phyloP scores from a whole-genome alignment of 2,888 invertebrate genomes.

The Metalampra italica region DNA sequence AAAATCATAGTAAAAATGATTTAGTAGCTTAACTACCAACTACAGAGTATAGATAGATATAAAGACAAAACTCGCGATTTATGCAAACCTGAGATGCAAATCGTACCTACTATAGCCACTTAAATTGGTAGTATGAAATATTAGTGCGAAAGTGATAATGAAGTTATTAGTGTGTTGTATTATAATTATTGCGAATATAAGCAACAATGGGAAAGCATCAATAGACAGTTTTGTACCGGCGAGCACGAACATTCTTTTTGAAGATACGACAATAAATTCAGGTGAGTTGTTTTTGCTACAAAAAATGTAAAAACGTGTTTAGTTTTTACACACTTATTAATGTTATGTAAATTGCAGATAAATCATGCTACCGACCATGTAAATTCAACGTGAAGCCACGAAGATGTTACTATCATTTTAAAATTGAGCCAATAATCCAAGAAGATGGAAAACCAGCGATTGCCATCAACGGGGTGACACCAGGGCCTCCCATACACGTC shows the following conservation, averaged over 20 bases:
- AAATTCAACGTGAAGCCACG: slow-evolving; percentile 72
- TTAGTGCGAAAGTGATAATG: slow-evolving; percentile 35
- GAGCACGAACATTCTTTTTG: slow-evolving; percentile 44
- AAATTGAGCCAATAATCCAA: slow-evolving; percentile 47
- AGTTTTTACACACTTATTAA: neutral
- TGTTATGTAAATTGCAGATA: slow-evolving; percentile 34
- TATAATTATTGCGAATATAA: slow-evolving; percentile 57
- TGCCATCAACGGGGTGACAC: slow-evolving; percentile 55
- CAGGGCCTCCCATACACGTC: slow-evolving; percentile 80
- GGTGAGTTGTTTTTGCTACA: slow-evolving; percentile 33
- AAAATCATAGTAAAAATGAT: too few relatives aligned
- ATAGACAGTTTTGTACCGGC: slow-evolving; percentile 56
- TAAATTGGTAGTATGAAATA: neutral
- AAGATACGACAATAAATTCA: slow-evolving; percentile 54
- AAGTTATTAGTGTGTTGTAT: slow-evolving; percentile 54
- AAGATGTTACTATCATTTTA: slow-evolving; percentile 58
- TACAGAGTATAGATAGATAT: too few relatives aligned
- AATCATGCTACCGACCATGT: slow-evolving; percentile 68
- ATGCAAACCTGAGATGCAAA: too few relatives aligned
- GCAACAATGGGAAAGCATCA: slow-evolving; percentile 64
- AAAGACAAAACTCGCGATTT: too few relatives aligned
- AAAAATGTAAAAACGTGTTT: too few relatives aligned
- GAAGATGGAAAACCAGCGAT: slow-evolving; percentile 49
- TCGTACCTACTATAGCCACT: neutral
- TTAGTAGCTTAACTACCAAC: too few relatives aligned